Percentiles rank a stretch among this genome's conserved stretches.
These are phyloP conservation scores for Rhodeus uyekii DNA, from an alignment of 2,797 vertebrate genomes.

Conservation along the genomic window DNA sequence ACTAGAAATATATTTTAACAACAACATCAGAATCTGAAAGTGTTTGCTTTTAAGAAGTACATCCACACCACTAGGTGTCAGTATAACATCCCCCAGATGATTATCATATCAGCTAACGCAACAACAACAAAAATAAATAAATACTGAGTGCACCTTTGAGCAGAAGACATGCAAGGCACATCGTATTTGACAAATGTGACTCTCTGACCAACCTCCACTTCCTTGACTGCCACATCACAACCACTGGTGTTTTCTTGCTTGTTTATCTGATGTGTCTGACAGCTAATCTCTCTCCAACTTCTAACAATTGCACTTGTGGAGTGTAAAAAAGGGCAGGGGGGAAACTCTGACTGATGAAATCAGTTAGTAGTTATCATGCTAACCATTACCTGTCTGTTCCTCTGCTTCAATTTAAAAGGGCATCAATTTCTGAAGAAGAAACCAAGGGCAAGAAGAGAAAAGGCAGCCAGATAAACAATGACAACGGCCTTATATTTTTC, in stretches of 20 bases:
- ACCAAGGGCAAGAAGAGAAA: conserved; percentile 99
- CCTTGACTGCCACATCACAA: conserved; percentile 13
- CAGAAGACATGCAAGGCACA: not conserved
- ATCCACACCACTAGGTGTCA: not conserved
- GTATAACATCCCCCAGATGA: not conserved
- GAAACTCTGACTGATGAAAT: conserved; percentile 96
- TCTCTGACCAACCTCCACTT: not conserved
- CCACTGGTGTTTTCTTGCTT: conserved; percentile 71
- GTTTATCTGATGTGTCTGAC: conserved; percentile 98
- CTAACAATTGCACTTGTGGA: conserved; percentile 94
- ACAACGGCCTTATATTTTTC: conserved; percentile 82
- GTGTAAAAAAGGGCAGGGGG: conserved; percentile 58
- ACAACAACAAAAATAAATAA: not conserved
- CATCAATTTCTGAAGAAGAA: conserved; percentile 99
- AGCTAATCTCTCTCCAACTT: conserved; percentile 99
- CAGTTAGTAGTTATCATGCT: conserved; percentile 98
- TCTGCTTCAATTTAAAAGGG: conserved; percentile 98
- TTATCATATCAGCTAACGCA: not conserved
- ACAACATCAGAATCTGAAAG: not conserved
- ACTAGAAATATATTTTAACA: not conserved
- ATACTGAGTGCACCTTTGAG: not conserved
- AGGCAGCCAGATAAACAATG: conserved; percentile 98
- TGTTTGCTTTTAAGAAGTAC: not conserved
- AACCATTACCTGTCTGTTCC: conserved; percentile 99
- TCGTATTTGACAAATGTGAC: not conserved